Evolutionary conservation across 2,888 invertebrate species (phyloP).

Genomic region (Apamea crenata): DNA sequence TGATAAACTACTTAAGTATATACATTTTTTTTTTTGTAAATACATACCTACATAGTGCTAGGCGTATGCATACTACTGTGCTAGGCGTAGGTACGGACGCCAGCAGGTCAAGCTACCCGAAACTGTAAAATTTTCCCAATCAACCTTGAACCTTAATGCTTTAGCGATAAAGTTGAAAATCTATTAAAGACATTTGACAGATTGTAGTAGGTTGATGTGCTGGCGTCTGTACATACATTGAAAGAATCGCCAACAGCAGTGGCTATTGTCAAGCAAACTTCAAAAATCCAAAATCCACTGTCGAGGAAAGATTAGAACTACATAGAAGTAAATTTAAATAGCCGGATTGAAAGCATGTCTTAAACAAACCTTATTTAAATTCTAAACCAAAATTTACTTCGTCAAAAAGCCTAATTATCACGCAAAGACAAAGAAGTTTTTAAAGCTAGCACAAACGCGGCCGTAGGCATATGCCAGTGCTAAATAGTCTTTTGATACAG

Average conservation of each 20-base stretch:
- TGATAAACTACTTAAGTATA: too few species aligned
- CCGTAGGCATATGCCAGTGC: conserved; percentile 4
- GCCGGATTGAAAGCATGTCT: not conserved
- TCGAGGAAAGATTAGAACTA: not conserved
- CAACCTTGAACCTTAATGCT: too few species aligned
- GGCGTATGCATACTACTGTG: too few species aligned
- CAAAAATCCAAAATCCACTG: not conserved
- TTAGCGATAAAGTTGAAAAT: too few species aligned
- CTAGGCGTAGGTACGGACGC: not conserved
- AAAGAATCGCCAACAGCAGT: not conserved
- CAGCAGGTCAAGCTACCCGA: too few species aligned
- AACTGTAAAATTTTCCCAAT: too few species aligned
- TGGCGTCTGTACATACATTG: not conserved
- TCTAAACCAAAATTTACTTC: not conserved
- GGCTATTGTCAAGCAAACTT: not conserved
- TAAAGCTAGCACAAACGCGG: conserved; percentile 4
- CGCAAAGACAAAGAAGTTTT: conserved; percentile 3
- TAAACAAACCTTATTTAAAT: not conserved
- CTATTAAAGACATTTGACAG: too few species aligned
- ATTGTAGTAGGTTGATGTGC: too few species aligned
- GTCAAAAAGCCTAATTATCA: conserved; percentile 23
- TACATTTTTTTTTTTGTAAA: too few species aligned
- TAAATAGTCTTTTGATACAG: conserved; percentile 60
- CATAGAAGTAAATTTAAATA: not conserved
- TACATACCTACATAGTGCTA: too few species aligned